These are phyloP conservation scores for Hydropsyche betteni DNA, from an alignment of 2,888 invertebrate genomes.

Conservation along the genomic window DNA sequence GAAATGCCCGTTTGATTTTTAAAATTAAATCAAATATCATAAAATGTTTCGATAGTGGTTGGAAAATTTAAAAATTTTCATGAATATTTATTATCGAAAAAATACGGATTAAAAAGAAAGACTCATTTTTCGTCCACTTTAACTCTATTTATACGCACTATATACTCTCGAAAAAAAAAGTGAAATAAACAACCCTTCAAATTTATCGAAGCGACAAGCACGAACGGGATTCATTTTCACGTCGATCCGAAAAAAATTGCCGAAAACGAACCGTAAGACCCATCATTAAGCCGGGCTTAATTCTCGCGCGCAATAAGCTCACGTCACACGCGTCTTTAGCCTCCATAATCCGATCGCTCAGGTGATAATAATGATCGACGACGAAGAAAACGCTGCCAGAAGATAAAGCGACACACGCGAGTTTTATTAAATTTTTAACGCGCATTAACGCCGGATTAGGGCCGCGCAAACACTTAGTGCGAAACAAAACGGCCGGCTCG, in stretches of 20 bases:
- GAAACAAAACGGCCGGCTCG: slow-evolving; percentile 30
- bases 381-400: neutral
- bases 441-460: slow-evolving; percentile 29
- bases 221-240: too few relatives aligned
- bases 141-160: too few relatives aligned
- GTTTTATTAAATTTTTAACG: slow-evolving; percentile 13
- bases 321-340: slow-evolving; percentile 24
- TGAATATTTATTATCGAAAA: too few relatives aligned
- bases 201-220: too few relatives aligned
- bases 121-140: too few relatives aligned
- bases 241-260: neutral
- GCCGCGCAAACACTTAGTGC: slow-evolving; percentile 27
- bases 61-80: too few relatives aligned
- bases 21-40: too few relatives aligned
- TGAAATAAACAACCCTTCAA: too few relatives aligned
- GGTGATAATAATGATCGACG: slow-evolving; percentile 5
- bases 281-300: slow-evolving; percentile 10
- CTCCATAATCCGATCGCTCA: slow-evolving; percentile 8
- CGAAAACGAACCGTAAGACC: neutral
- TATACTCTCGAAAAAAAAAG: too few relatives aligned
- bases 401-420: neutral
- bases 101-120: too few relatives aligned
- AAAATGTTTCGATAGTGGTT: too few relatives aligned
- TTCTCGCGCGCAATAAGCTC: slow-evolving; percentile 18
- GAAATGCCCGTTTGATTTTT: too few relatives aligned